A percentile compares a stretch with the other conserved stretches of the same genome.
Evolutionary conservation across 2,113 vertebrate species (phyloP).

Genomic region (Pao palembangensis): DNA sequence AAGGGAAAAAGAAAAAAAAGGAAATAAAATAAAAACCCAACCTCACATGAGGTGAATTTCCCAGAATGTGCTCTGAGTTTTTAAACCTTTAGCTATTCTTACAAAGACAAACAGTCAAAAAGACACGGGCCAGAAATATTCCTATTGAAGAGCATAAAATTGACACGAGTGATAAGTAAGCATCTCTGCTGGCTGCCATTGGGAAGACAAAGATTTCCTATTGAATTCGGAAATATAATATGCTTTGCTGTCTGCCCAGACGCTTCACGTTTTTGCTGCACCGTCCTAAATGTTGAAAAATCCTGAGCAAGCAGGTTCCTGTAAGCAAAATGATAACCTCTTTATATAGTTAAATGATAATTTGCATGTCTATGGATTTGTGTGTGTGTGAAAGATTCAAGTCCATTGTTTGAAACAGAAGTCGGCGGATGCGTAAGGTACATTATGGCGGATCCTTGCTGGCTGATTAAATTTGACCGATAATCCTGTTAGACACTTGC

Average conservation of each 20-base stretch:
- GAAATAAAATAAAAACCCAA: conserved; percentile 7
- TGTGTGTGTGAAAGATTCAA: conserved; percentile 27
- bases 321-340: conserved; percentile 43
- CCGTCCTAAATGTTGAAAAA: conserved; percentile 45
- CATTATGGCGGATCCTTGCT: conserved; percentile 62
- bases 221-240: conserved; percentile 62
- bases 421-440: conserved; percentile 50
- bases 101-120: conserved; percentile 29
- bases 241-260: conserved; percentile 60
- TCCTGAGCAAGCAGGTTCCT: conserved; percentile 59
- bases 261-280: conserved; percentile 64
- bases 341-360: conserved; percentile 54
- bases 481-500: conserved; percentile 70
- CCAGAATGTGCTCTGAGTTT: not conserved
- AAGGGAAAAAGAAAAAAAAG: not conserved
- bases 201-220: conserved; percentile 47
- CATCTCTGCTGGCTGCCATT: conserved; percentile 41
- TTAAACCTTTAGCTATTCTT: not conserved
- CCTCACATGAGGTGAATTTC: conserved; percentile 5
- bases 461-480: conserved; percentile 70
- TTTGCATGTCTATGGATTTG: not conserved
- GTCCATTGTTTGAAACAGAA: conserved; percentile 52
- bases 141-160: too few relatives aligned
- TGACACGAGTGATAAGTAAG: conserved; percentile 62
- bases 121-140: conserved; percentile 56